Evolutionary conservation across 2,113 vertebrate genomes (phyloP), one percentile per base, ranked within the genome.

Genomic region (Orthochromis indermauri): DNA sequence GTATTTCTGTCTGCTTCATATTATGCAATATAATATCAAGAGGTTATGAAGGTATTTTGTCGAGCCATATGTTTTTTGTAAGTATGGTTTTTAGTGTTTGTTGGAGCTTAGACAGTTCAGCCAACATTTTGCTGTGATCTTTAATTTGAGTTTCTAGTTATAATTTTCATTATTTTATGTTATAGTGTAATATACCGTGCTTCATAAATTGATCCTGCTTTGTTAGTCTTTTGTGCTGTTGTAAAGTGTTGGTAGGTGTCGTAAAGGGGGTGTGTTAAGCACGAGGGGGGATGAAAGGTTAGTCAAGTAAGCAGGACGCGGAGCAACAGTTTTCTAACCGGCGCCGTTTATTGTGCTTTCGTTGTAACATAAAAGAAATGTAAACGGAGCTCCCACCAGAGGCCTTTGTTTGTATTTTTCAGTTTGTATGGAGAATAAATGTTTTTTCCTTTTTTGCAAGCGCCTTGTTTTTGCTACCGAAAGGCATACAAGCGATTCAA

Each of bases 221-320:
- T 51, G 19, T 53, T 53, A 53, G 19, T 53, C 49, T 51, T n/a
- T 51, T 51, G 19, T n/a, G 17, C n/a, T 51, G 49, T 53, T 53
- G 0, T 53, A 0, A 53, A 53, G 49, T n/a, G 49, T n/a, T 53
- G 19, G 19, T 53, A 53, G 49, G 0, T 53, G 49, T 53, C 0
- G 17, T 51, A 51, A n/a, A 51, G 49, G 8, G 49, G 49, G 17
- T 0, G 8, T 51, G 8, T 51, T 51, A 51, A n/a, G 49, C 17
- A 51, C 4, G 49, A 51, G 19, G 49, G 19, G 49, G 49, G 9
- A 53, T 53, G 49, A 53, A 53, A 53, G 49, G 49, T 53, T 53
- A 53, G 19, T 10, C 9, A 53, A 53, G 49, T 10, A 53, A 53
- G 49, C 5, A 53, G 49, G 49, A 53, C 5, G 2, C 0, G 49